A percentile compares a stretch with the other conserved stretches of the same genome.
Conservation (phyloP, 2,888 invertebrate species). For the Amaurobius ferox region DNA sequence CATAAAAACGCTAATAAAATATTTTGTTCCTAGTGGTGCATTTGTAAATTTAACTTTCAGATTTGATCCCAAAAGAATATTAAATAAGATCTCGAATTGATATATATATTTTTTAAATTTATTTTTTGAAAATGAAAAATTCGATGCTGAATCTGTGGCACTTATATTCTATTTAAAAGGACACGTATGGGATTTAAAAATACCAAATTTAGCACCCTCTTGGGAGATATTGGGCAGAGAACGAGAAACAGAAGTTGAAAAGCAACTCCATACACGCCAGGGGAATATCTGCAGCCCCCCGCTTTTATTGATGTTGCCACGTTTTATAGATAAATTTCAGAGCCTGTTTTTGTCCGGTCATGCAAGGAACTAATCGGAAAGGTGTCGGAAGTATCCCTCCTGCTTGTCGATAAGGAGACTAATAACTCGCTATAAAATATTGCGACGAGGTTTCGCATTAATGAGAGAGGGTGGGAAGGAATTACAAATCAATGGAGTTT, state of each 20-base stretch:
- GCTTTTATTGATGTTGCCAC: neutral
- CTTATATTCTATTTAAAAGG: no score
- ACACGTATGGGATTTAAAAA: no score
- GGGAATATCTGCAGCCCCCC: slow-evolving; percentile 8
- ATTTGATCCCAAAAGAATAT: no score
- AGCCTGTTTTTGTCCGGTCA: slow-evolving; percentile 41
- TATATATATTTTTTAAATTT: no score
- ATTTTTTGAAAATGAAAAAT: no score
- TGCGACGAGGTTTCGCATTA: slow-evolving; percentile 35
- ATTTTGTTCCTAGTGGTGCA: no score
- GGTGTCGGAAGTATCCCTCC: slow-evolving; percentile 43
- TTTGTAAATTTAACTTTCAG: no score
- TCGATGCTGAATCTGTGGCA: no score
- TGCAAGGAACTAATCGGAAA: slow-evolving; percentile 43
- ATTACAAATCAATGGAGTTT: slow-evolving; percentile 48
- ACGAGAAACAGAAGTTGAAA: neutral
- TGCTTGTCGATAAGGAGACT: slow-evolving; percentile 40
- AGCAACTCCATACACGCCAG: neutral
- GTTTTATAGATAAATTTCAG: neutral
- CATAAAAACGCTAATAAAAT: no score
- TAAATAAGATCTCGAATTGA: no score
- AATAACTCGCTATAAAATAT: slow-evolving; percentile 59
- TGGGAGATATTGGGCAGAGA: no score
- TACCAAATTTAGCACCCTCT: no score
- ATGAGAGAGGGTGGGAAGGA: slow-evolving; percentile 39